Conservation (phyloP, 2,888 invertebrate species). For the Caradrina clavipalpis region DNA sequence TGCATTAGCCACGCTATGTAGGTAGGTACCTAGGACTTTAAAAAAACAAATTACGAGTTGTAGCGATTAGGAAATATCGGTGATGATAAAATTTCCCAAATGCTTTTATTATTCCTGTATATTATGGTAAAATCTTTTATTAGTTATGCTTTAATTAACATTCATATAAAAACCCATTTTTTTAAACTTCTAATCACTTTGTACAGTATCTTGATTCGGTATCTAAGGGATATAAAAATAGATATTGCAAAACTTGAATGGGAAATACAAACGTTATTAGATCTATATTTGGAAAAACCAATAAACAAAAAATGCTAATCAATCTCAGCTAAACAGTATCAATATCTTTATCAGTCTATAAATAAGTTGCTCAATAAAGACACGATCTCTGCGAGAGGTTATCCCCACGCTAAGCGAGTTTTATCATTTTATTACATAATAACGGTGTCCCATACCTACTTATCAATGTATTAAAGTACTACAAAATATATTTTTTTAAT, state of each 20-base stretch:
- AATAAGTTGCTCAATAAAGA: constrained; percentile 20
- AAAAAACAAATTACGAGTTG: background rate
- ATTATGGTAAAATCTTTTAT: background rate
- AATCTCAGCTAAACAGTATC: constrained; percentile 14
- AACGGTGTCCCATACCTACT: background rate
- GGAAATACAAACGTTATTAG: constrained; percentile 37
- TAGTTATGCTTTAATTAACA: background rate
- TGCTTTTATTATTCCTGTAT: background rate
- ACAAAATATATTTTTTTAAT: too few species aligned
- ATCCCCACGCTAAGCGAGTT: constrained; percentile 40
- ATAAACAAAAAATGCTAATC: constrained; percentile 25
- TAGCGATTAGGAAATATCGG: constrained; percentile 2
- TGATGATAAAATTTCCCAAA: constrained; percentile 5
- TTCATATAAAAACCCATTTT: constrained; percentile 5
- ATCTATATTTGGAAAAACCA: constrained; percentile 38
- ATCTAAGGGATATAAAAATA: constrained; percentile 20
- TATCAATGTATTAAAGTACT: background rate
- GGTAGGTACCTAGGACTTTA: background rate
- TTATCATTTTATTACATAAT: background rate
- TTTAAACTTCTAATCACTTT: background rate
- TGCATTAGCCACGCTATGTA: too few species aligned
- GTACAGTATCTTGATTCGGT: constrained; percentile 2
- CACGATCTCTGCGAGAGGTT: constrained; percentile 20
- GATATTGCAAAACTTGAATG: constrained; percentile 34
- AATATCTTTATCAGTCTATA: constrained; percentile 28